Conservation (phyloP, 2,797 vertebrate genomes). For the Alca torda region DNA sequence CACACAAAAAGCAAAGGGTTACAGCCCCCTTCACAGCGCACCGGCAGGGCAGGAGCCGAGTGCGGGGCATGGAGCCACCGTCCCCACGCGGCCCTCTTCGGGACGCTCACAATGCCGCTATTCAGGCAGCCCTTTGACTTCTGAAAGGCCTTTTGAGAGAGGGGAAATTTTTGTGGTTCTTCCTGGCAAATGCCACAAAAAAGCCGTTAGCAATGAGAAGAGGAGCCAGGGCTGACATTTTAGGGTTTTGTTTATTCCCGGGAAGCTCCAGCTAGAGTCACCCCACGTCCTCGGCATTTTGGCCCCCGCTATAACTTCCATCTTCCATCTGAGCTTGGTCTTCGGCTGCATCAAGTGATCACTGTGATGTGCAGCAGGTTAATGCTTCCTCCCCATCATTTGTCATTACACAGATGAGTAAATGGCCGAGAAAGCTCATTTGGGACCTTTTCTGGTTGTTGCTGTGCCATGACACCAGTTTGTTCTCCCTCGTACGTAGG, state of each 20-base stretch:
- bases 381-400: neutral
- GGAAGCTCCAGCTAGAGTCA: neutral
- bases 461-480: neutral
- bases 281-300: neutral
- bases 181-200: neutral
- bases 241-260: neutral
- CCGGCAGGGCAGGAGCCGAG: neutral
- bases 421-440: rapidly evolving
- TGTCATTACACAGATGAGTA: neutral
- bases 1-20: neutral
- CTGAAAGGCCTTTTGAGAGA: constrained; percentile 30
- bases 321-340: neutral
- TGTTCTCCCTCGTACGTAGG: rapidly evolving
- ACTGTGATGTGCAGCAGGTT: neutral
- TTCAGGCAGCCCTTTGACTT: constrained; percentile 1
- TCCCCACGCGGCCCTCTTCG: rapidly evolving
- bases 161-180: neutral
- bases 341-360: neutral
- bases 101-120: neutral
- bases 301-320: neutral
- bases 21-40: too few species aligned
- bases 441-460: neutral
- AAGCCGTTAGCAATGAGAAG: neutral
- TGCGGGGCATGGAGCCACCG: neutral
- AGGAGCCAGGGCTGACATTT: neutral